A percentile compares a stretch with the other conserved stretches of the same genome.
Evolutionary conservation across 2,888 invertebrate genomes (phyloP).

Genomic region (Lithodes maja): DNA sequence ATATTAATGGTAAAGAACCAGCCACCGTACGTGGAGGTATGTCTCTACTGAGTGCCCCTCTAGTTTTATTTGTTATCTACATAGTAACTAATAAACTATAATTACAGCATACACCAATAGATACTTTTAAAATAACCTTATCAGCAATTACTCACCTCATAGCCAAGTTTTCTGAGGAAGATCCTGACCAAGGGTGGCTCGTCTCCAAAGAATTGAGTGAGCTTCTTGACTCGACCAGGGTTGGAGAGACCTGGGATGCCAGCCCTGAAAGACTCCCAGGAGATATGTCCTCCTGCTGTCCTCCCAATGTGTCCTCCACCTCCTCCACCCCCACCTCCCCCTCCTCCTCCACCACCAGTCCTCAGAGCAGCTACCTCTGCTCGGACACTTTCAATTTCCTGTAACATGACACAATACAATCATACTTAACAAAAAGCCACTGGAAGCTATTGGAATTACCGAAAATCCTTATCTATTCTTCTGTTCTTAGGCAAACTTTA

Average conservation of each 20-base stretch:
- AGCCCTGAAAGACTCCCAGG: conserved; percentile 76
- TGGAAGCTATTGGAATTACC: too few relatives aligned
- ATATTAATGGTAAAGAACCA: too few relatives aligned
- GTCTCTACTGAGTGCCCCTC: too few relatives aligned
- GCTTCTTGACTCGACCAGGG: conserved; percentile 88
- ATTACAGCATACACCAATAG: too few relatives aligned
- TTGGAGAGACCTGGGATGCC: conserved; percentile 81
- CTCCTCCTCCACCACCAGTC: conserved; percentile 27
- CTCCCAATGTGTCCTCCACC: not conserved
- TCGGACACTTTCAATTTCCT: conserved; percentile 91
- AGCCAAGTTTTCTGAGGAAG: conserved; percentile 92
- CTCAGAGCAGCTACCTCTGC: conserved; percentile 80
- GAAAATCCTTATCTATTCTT: too few relatives aligned
- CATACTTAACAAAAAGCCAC: too few relatives aligned
- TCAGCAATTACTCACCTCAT: conserved; percentile 80
- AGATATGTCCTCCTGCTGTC: conserved; percentile 26
- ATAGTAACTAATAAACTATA: too few relatives aligned
- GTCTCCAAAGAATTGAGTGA: conserved; percentile 95
- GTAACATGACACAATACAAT: conserved; percentile 70
- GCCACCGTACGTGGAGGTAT: too few relatives aligned
- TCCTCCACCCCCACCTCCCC: not conserved
- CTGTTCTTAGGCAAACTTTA: too few relatives aligned
- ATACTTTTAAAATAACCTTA: too few relatives aligned
- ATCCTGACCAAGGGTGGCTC: conserved; percentile 92
- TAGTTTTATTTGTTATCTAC: too few relatives aligned